Base-by-base conservation (phyloP, 2,797 vertebrate genomes). In the Platyrinchus mystaceus region DNA sequence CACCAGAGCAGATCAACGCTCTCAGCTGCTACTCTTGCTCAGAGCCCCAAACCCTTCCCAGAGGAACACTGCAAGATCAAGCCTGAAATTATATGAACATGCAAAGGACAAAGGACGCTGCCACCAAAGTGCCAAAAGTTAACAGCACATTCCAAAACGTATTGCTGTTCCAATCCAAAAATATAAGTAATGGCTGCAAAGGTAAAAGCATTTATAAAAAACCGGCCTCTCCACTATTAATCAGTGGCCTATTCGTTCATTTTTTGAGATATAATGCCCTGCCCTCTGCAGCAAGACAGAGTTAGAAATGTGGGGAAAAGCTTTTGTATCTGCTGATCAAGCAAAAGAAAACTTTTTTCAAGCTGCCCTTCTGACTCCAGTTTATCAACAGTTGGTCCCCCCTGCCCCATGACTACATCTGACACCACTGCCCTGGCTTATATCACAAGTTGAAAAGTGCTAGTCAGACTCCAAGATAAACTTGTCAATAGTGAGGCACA, bases 391-490 rank as follows among this genome's bases (percentile, higher is more conserved):
- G 71, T 64, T 84, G 34, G 52, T 44, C 10, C 6, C 49, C 41
- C 39, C 59, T 78, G 60, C 70, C 66, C 80, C 32, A 58, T 32
- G 80, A 37, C 87, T 89, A 52, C 44, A 87, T 79, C 92, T 95
- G 80, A 97, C 85, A 90, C 52, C 36, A 77, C 49, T 0, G 1
- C 78, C 85, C 80, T 68, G 87, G 85, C 91, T 93, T 91, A 3
- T 50, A 81, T 47, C 59, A 23, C 3, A 12, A 84, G 73, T 86
- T 86, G 94, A 85, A 78, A 93, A 94, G 75, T 46, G 67, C 76
- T 80, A 96, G 87, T 84, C 93, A 74, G 85, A 37, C 70, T 81
- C 87, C 47, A 95, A 94, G 95, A 97, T 84, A 97, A 97, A 97
- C 78, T 88, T 90, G 75, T 95, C 95, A 94, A 87, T 91, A 97